Base-by-base conservation (phyloP, 2,888 invertebrate genomes). In the Leptopilina drosophilae region DNA sequence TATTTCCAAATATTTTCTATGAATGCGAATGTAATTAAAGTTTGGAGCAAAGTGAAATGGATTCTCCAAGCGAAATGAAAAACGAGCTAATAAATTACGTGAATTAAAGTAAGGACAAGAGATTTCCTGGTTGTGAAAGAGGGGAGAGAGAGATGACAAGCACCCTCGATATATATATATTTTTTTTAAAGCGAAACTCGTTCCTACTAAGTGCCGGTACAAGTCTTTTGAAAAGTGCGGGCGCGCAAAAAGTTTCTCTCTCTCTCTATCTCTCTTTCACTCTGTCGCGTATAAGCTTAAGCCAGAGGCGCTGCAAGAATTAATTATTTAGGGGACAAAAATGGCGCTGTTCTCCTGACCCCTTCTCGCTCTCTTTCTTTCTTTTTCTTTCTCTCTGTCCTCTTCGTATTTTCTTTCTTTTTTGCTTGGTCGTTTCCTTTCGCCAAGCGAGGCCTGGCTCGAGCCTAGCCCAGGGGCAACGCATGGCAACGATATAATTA, bases 291-390 rank as follows among this genome's bases (percentile, higher is more conserved):
- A 33, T 33, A 87, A 88, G 87, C 88, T 89, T 89, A 90, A 90
- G 90, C 89, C 89, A 88, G 85, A 89, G 89, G 89, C 88, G 88
- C 89, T 91, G 90, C 90, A 89, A 90, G 91, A 91, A 91, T 91
- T 91, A 91, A 91, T 91, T 91, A 91, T 91, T 91, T 91, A 91
- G 91, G 91, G 91, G 91, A 90, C 90, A 90, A 89, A 91, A 91
- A 91, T 91, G 90, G 91, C 90, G 90, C 89, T 87, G 84, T 87
- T 86, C 87, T 65, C 33, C 12, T 7, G 53, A 20, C 14, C 76
- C 59, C 59, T 15, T 49, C 66, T 9, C 5, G 0, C 65, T 66
- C 65, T 33, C 49, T 49, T 79, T 81, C 80, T 78, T 78, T 78
- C 82, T 80, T 78, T 49, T 79, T 81, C 80, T 78, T 78, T 78